Evolutionary conservation across 2,113 vertebrate genomes (phyloP), one percentile per base, ranked within the genome.

Genomic region (Brachyhypopomus occidentalis): DNA sequence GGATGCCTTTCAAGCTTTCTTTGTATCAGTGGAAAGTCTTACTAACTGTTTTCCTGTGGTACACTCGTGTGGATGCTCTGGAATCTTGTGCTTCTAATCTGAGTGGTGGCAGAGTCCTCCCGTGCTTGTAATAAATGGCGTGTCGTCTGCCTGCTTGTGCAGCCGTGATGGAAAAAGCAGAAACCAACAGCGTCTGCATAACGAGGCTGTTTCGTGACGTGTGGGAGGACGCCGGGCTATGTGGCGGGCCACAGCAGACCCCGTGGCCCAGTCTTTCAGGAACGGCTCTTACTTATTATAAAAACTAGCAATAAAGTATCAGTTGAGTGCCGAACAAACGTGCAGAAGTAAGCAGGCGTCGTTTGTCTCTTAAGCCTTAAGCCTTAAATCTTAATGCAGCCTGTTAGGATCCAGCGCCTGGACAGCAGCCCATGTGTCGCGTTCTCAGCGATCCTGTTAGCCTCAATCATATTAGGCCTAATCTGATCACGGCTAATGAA

Each of bases 401-500:
- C 71, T 73, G 58, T 86, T 81, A 72, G 66, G 30, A 64, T 83
- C 19, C 58, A 67, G 48, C 70, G 25, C 56, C 83, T 63, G 72
- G 55, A 72, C 66, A 60, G 30, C 71, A 58, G n/a, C 69, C 62
- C 74, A 63, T 30, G 81, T 70, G 36, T 80, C 69, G 19, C 22
- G 36, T 56, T 64, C 56, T 52, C 58, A 76, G 82, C 78, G 52
- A 75, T 78, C 34, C 79, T 41, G 66, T 82, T 80, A 81, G 73
- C 58, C 69, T 81, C 81, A 69, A 62, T 82, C 56, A 73, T 75
- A 83, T 59, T 75, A 75, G 23, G 20, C 62, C 79, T 75, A 77
- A 88, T 83, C 77, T 73, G 79, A 88, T 88, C 77, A 82, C 27
- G 25, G 23, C 63, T 75, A 85, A 84, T 82, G 75, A 66, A 81